Conservation (phyloP, 2,797 vertebrate genomes). For the Takifugu rubripes region DNA sequence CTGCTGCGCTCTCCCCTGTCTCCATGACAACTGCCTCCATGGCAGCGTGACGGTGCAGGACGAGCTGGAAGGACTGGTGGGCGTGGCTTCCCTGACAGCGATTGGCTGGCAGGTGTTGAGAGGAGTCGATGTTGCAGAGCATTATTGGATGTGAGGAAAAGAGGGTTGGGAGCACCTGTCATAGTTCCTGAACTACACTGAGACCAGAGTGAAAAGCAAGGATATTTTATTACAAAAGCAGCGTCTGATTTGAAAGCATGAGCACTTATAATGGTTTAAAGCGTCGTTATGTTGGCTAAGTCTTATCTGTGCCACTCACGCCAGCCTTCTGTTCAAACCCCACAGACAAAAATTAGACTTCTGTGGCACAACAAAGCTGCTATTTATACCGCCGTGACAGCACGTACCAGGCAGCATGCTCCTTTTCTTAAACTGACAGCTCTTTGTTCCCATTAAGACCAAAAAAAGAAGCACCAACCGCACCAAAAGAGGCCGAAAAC, state of each 20-base stretch:
- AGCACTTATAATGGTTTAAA: too few species aligned
- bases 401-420: constrained; percentile 44
- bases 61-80: constrained; percentile 47
- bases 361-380: constrained; percentile 29
- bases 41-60: constrained; percentile 57
- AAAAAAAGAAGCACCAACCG: constrained; percentile 44
- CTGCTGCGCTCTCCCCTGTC: constrained; percentile 76
- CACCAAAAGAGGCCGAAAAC: constrained; percentile 24
- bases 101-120: constrained; percentile 76
- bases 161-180: neutral
- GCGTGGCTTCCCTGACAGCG: constrained; percentile 36
- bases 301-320: neutral
- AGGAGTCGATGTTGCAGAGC: constrained; percentile 63
- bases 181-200: too few species aligned
- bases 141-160: constrained; percentile 42
- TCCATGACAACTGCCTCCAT: constrained; percentile 87
- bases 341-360: constrained; percentile 26
- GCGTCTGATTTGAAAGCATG: too few species aligned
- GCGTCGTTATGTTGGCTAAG: neutral
- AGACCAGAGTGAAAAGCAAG: too few species aligned
- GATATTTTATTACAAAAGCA: too few species aligned
- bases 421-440: constrained; percentile 33
- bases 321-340: constrained; percentile 8
- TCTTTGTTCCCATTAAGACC: constrained; percentile 48
- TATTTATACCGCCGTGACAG: constrained; percentile 53